Evolutionary conservation across 1,140 invertebrate species (phyloP), one percentile per base, ranked within the genome.

Genomic region (Apis dorsata): DNA sequence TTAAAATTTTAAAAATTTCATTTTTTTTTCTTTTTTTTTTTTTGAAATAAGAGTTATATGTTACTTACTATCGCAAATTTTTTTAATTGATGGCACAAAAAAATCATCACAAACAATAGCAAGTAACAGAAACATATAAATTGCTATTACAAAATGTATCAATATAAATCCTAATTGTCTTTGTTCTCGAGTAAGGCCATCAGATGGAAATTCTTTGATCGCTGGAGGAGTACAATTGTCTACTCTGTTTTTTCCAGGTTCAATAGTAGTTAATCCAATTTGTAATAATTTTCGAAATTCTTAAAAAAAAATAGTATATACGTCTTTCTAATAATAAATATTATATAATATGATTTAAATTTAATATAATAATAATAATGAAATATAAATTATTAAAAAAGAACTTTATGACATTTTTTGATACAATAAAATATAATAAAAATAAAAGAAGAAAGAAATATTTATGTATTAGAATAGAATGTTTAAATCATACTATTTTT

Each of bases 61-160:
- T 5, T 55, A 94, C 94, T 93, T 83, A 95, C 95, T 93, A 65
- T 94, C 93, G 84, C 95, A 95, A 81, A 96, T 95, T 80, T 93
- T 94, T 90, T 95, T 95, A 63, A 96, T 95, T 49, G 94, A 94
- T 0, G 95, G 95, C 1, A 96, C 95, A 83, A 96, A 95, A 85
- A 94, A 95, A 63, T 95, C 94, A 89, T 96, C 95, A 87, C 95
- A 96, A 11, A 96, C 93, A 57, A 95, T 93, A 2, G 95, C 95
- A 9, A 96, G 88, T 11, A 95, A 85, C 11, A 95, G 85, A 85
- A 95, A 95, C 57, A 96, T 91, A 92, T 96, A 96, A 81, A 94
- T 91, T 10, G 95, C 94, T 7, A 95, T 89, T 17, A 95, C 17
- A 68, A 95, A 91, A 88, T 96, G 96, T 59, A 96, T 84, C 44